Percentiles rank a stretch among this genome's conserved stretches.
Evolutionary conservation across 2,888 invertebrate species (phyloP).

Genomic region (Orthosia cruda): DNA sequence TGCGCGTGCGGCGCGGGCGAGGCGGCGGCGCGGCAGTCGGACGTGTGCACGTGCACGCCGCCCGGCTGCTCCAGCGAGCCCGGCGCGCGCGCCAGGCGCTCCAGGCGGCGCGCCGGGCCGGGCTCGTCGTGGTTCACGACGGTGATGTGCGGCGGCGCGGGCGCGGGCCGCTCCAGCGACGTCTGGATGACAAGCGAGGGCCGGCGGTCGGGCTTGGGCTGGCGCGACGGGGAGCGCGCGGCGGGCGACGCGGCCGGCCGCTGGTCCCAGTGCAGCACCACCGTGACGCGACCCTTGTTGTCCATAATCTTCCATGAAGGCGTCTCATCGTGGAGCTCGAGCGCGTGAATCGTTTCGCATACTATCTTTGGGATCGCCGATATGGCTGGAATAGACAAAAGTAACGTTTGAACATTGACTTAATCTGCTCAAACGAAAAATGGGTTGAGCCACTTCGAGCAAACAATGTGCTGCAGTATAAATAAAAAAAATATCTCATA

Average conservation of each 20-base stretch:
- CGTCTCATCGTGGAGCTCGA: constrained; percentile 99
- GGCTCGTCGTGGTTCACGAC: constrained; percentile 98
- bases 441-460: background rate
- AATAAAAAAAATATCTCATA: too few species aligned
- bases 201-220: constrained; percentile 91
- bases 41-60: constrained; percentile 97
- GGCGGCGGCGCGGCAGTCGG: constrained; percentile 94
- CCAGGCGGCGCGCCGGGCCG: constrained; percentile 94
- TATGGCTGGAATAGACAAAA: constrained; percentile 94
- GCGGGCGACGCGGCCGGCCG: constrained; percentile 94
- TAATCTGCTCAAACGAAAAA: background rate
- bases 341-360: constrained; percentile 98
- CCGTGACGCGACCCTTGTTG: constrained; percentile 99
- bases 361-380: constrained; percentile 99
- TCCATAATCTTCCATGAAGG: constrained; percentile 99
- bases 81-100: constrained; percentile 94
- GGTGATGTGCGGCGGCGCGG: constrained; percentile 96
- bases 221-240: constrained; percentile 90
- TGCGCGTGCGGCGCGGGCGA: constrained; percentile 93
- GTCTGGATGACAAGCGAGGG: constrained; percentile 95
- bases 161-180: constrained; percentile 94
- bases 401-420: constrained; percentile 11
- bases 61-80: constrained; percentile 92
- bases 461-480: background rate
- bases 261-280: constrained; percentile 99